Base-by-base conservation (phyloP, 2,113 vertebrate species). In the Mugil cephalus region DNA sequence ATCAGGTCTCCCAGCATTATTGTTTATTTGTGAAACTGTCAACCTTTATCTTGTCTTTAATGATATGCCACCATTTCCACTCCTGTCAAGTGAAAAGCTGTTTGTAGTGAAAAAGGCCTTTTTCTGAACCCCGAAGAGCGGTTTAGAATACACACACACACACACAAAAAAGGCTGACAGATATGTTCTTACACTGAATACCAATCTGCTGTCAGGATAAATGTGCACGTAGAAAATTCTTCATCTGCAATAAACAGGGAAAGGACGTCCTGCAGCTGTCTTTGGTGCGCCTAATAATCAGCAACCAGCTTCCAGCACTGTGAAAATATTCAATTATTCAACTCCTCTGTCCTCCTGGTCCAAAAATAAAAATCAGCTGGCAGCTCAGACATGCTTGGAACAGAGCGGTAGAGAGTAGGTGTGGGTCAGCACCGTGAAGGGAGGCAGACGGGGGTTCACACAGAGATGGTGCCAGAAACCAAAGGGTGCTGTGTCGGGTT, bases 221-320 rank as follows among this genome's bases (percentile, higher is more conserved):
- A n/a, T 59, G 8, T 40, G 10, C 18, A 9, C 24, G 3, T 14
- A 51, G 12, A n/a, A 21, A 18, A 48, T n/a, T 6, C 39, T 74
- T 58, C 8, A 50, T 36, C 30, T 67, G 11, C 42, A n/a, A 59
- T 24, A 18, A 6, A 51, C 5, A 30, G 24, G 5, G 3, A 30
- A 30, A 5, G 24, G 5, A 5, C 24, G 38, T 52, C 39, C 56
- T 21, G 9, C 13, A 51, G 36, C 45, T 59, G 50, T 72, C 67
- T 75, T 76, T 58, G 53, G 71, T 62, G 52, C 79, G 60, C 64
- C 76, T 74, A 54, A 52, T 82, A 80, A 87, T 62, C 71, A 70
- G 36, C 24, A 60, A 62, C 15, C 45, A 59, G 47, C 48, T 45
- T 60, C 51, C 34, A 14, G 38, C 12, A 15, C n/a, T 55, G 36